A percentile compares a stretch with the other conserved stretches of the same genome.
These are phyloP conservation scores for Paramisgurnus dabryanus DNA, from an alignment of 2,113 vertebrate genomes.

Conservation along the genomic window DNA sequence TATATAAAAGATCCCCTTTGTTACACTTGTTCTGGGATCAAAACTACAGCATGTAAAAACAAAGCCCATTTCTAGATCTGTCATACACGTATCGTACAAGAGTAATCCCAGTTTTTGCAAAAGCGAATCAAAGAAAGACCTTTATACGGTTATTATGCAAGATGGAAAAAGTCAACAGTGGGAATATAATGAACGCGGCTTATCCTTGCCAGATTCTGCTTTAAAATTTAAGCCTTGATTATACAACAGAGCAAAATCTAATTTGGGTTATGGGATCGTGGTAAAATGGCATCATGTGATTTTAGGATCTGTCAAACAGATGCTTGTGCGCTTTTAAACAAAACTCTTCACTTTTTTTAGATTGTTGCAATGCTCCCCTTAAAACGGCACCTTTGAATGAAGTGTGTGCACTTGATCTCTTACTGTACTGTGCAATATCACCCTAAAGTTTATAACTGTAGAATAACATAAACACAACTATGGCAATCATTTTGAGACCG, in stretches of 20 bases:
- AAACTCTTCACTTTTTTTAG: too few relatives aligned
- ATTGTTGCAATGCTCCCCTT: too few relatives aligned
- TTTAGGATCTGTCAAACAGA: too few relatives aligned
- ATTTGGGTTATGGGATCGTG: not conserved
- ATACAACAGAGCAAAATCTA: not conserved
- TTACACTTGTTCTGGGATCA: not conserved
- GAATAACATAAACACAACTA: too few relatives aligned
- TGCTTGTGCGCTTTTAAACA: too few relatives aligned
- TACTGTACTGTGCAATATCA: too few relatives aligned
- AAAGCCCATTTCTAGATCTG: not conserved
- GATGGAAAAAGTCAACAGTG: slow-evolving; percentile 6
- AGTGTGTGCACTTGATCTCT: too few relatives aligned
- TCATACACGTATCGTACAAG: not conserved
- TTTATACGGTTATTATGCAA: not conserved
- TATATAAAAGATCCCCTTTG: not conserved
- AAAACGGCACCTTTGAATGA: too few relatives aligned
- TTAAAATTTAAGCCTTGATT: slow-evolving; percentile 5
- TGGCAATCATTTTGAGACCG: too few relatives aligned
- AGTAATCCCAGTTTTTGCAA: not conserved
- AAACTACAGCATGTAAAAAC: not conserved
- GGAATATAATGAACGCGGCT: not conserved
- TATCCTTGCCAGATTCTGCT: not conserved
- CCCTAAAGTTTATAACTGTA: too few relatives aligned
- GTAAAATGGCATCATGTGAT: too few relatives aligned
- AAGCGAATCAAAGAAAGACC: slow-evolving; percentile 3